These are phyloP conservation scores for Xyrichtys novacula DNA, from an alignment of 2,797 vertebrate species.

Conservation along the genomic window DNA sequence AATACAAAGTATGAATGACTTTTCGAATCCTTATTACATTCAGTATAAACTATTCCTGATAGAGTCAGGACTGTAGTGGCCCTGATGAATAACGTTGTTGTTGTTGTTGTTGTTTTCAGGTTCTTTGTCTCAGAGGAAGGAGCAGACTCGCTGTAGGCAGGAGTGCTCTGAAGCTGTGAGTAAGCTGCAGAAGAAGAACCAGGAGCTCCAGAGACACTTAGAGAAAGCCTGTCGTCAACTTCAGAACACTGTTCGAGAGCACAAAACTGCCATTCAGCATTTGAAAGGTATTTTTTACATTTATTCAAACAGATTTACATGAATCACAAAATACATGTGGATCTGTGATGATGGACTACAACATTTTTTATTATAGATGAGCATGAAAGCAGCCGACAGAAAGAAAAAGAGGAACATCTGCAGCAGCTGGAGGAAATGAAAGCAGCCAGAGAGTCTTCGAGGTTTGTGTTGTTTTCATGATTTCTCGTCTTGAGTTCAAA, in stretches of 20 bases:
- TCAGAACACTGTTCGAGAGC: constrained; percentile 86
- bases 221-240: constrained; percentile 88
- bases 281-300: constrained; percentile 80
- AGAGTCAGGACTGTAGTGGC: neutral
- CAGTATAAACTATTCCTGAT: neutral
- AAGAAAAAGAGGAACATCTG: constrained; percentile 82
- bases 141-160: constrained; percentile 73
- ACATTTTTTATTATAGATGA: constrained; percentile 76
- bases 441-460: constrained; percentile 55
- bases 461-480: constrained; percentile 64
- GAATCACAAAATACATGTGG: neutral
- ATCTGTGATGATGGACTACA: constrained; percentile 6
- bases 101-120: constrained; percentile 48
- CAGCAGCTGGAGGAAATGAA: constrained; percentile 82
- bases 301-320: neutral
- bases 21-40: neutral
- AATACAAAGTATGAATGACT: constrained; percentile 68
- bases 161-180: constrained; percentile 77
- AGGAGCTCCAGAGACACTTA: constrained; percentile 88
- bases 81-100: neutral
- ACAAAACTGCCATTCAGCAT: constrained; percentile 80
- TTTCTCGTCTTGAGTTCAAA: neutral
- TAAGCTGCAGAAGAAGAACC: constrained; percentile 86
- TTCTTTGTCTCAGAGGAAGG: constrained; percentile 55
- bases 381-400: constrained; percentile 81